Percentiles rank a stretch among this genome's conserved stretches.
These are phyloP conservation scores for Chiloscyllium plagiosum DNA, from an alignment of 2,113 vertebrate genomes.

Conservation along the genomic window DNA sequence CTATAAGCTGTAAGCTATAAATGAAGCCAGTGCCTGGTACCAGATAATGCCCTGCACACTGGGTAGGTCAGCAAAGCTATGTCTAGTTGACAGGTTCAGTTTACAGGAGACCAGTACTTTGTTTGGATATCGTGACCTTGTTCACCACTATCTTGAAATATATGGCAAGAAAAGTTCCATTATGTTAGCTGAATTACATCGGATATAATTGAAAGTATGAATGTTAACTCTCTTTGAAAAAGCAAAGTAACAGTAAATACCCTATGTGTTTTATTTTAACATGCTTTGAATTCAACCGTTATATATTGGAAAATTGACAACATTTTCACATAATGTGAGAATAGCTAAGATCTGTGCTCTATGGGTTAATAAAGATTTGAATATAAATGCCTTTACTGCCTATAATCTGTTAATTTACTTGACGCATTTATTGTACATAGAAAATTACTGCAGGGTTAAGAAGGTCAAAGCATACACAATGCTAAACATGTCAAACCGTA, in stretches of 20 bases:
- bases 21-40: conserved; percentile 75
- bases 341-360: background rate
- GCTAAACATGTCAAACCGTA: conserved; percentile 5
- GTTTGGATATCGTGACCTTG: conserved; percentile 83
- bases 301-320: too few species aligned
- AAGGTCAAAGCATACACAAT: conserved; percentile 12
- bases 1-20: conserved; percentile 52
- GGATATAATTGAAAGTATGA: conserved; percentile 57
- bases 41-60: conserved; percentile 54
- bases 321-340: background rate
- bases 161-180: conserved; percentile 84
- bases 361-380: conserved; percentile 22
- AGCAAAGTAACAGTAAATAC: background rate
- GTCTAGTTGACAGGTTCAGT: conserved; percentile 80
- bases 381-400: background rate
- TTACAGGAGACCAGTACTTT: conserved; percentile 78
- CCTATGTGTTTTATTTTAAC: background rate
- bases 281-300: background rate
- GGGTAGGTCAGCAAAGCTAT: conserved; percentile 78
- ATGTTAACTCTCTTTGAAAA: background rate
- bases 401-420: conserved; percentile 27
- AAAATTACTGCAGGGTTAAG: conserved; percentile 7
- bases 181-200: conserved; percentile 61
- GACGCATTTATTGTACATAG: background rate
- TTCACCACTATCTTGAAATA: conserved; percentile 88